Conservation (phyloP, 2,113 vertebrate species). For the Archilochus colubris region DNA sequence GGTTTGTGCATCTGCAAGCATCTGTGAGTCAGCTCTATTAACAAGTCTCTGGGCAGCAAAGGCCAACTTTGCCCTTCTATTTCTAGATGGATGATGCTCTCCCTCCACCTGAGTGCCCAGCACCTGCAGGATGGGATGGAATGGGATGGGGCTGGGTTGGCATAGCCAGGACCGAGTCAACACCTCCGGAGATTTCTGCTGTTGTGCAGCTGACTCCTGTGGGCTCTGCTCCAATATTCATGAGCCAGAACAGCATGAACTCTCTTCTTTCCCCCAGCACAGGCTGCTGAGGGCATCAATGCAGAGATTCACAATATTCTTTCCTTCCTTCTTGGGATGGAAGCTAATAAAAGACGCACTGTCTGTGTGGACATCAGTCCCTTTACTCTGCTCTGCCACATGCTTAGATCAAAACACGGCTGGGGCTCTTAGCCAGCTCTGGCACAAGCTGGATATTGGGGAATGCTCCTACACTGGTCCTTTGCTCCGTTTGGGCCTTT, state of each 20-base stretch:
- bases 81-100: neutral
- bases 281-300: neutral
- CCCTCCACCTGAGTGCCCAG: neutral
- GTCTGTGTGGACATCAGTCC: neutral
- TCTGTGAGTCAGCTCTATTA: neutral
- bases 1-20: neutral
- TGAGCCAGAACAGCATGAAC: neutral
- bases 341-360: conserved; percentile 33
- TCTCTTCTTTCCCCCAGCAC: neutral
- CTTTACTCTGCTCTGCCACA: neutral
- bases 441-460: neutral
- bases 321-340: neutral
- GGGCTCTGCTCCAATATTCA: conserved; percentile 27
- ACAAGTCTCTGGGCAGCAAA: neutral
- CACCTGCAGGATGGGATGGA: neutral
- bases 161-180: neutral
- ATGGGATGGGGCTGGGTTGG: neutral
- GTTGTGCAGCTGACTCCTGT: neutral
- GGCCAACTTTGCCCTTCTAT: neutral
- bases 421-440: neutral
- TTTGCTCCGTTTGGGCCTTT: neutral
- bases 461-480: neutral
- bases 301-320: conserved; percentile 39
- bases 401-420: neutral
- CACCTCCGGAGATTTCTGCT: neutral